These are phyloP conservation scores for Latrodectus hesperus DNA, from an alignment of 2,888 invertebrate species.

Conservation along the genomic window DNA sequence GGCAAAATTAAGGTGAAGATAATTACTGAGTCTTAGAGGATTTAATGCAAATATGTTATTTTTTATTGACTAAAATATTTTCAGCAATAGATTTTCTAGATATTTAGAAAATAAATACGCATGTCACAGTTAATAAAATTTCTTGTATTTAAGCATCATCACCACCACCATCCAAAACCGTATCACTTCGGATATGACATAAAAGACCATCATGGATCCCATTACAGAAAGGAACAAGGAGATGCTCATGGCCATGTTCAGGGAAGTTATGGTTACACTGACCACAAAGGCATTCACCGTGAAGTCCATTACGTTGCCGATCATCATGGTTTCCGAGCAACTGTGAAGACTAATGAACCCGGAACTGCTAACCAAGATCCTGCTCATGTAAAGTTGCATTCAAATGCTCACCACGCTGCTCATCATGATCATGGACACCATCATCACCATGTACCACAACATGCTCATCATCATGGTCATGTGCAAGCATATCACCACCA, in stretches of 20 bases:
- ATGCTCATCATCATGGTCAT: too few relatives aligned
- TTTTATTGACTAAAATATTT: too few relatives aligned
- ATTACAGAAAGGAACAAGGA: slow-evolving; percentile 44
- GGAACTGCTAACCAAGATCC: slow-evolving; percentile 53
- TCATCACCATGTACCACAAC: too few relatives aligned
- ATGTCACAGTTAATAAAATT: too few relatives aligned
- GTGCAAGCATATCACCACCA: too few relatives aligned
- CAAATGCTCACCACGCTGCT: background rate
- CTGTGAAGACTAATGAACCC: slow-evolving; percentile 48
- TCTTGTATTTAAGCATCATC: background rate
- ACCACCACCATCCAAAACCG: slow-evolving; percentile 27
- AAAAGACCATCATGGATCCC: slow-evolving; percentile 33
- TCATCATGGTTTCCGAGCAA: slow-evolving; percentile 31
- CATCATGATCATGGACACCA: too few relatives aligned
- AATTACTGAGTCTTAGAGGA: too few relatives aligned
- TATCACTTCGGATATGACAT: slow-evolving; percentile 53
- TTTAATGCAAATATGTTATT: too few relatives aligned
- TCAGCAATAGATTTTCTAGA: too few relatives aligned
- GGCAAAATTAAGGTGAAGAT: too few relatives aligned
- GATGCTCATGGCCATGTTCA: slow-evolving; percentile 31
- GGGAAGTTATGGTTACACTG: slow-evolving; percentile 51
- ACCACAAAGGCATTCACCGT: slow-evolving; percentile 45
- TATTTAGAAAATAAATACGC: too few relatives aligned
- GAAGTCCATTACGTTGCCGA: slow-evolving; percentile 47
- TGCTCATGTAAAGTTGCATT: slow-evolving; percentile 21